Conservation (phyloP, 2,888 invertebrate species). For the Apamea monoglypha region DNA sequence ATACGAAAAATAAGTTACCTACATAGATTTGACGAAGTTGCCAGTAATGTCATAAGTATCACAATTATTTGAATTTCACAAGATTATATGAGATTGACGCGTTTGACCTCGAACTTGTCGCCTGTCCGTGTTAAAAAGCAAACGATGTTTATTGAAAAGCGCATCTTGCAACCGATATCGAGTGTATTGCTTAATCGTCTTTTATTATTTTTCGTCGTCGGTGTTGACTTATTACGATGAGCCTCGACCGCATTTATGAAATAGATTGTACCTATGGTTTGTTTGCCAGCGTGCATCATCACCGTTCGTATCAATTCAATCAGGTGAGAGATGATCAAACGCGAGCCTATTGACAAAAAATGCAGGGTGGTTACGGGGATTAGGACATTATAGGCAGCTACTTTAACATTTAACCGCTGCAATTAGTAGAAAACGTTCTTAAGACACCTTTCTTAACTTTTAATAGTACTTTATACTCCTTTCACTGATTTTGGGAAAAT, state of each 20-base stretch:
- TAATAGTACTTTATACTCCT: not conserved
- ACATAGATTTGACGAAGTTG: conserved; percentile 45
- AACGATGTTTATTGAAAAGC: conserved; percentile 81
- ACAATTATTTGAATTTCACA: conserved; percentile 67
- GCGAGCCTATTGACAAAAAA: not conserved
- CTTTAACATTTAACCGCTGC: not conserved
- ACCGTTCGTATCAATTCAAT: too few relatives aligned
- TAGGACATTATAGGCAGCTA: not conserved
- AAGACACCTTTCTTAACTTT: not conserved
- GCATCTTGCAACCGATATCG: conserved; percentile 70
- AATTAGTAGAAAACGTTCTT: not conserved
- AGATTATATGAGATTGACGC: conserved; percentile 70
- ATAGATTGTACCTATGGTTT: conserved; percentile 11
- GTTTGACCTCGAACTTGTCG: conserved; percentile 81
- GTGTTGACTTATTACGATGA: conserved; percentile 42
- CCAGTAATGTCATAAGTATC: conserved; percentile 49
- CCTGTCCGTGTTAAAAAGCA: conserved; percentile 73
- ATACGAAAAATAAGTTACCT: conserved; percentile 27
- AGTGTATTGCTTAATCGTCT: conserved; percentile 64
- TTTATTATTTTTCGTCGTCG: conserved; percentile 41
- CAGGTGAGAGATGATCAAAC: not conserved
- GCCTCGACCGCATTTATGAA: conserved; percentile 46
- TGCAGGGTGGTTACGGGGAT: not conserved
- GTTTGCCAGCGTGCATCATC: not conserved
- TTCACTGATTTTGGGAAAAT: not conserved